phyloP scores from a whole-genome alignment of 2,888 invertebrate species.

The Dastarcus helophoroides region DNA sequence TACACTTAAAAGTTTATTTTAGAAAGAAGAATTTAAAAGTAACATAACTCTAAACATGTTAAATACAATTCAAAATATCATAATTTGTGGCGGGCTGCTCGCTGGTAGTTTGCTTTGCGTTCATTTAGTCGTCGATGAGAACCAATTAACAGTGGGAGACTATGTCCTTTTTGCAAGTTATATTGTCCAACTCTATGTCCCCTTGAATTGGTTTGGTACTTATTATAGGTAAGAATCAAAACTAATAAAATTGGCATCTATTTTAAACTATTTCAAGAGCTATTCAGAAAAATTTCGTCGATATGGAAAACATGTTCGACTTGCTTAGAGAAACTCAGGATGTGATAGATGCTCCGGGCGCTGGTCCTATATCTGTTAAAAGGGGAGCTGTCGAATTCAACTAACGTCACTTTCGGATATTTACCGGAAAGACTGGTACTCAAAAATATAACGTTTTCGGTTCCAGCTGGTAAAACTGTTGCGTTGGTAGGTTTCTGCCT shows the following conservation, averaged over 20 bases:
- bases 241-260: too few relatives aligned
- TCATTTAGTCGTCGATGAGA: slow-evolving; percentile 62
- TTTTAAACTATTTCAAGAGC: slow-evolving; percentile 47
- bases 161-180: slow-evolving; percentile 94
- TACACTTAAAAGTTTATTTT: slow-evolving; percentile 33
- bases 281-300: slow-evolving; percentile 94
- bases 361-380: slow-evolving; percentile 55
- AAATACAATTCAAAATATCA: slow-evolving; percentile 83
- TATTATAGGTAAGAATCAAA: slow-evolving; percentile 90
- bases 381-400: slow-evolving; percentile 76
- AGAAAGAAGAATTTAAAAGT: slow-evolving; percentile 85
- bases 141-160: slow-evolving; percentile 76
- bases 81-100: slow-evolving; percentile 76
- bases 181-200: slow-evolving; percentile 87
- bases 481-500: slow-evolving; percentile 46
- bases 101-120: slow-evolving; percentile 83
- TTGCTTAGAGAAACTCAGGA: slow-evolving; percentile 79
- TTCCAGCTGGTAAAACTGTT: slow-evolving; percentile 74
- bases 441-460: slow-evolving; percentile 65
- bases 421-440: slow-evolving; percentile 64
- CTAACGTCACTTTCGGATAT: slow-evolving; percentile 85
- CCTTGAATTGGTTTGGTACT: slow-evolving; percentile 96
- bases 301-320: slow-evolving; percentile 99
- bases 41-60: slow-evolving; percentile 77
- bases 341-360: slow-evolving; percentile 72